Base-by-base conservation (phyloP, 1,140 invertebrate genomes). In the Cherax quadricarinatus region DNA sequence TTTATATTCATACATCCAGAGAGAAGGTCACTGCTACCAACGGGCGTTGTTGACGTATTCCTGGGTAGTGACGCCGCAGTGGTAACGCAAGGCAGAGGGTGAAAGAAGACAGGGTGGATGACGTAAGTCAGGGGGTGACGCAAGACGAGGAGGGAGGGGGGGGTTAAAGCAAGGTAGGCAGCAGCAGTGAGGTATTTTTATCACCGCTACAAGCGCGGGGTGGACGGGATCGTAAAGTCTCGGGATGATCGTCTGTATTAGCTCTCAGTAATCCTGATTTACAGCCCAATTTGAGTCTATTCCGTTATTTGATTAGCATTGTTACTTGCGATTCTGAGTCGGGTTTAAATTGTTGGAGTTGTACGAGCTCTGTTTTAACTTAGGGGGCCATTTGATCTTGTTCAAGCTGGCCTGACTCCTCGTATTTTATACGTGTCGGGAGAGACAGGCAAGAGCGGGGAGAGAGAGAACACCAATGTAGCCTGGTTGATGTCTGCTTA, bases 281-380 rank as follows among this genome's bases (percentile, higher is more conserved):
- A 66, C 62, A 5, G 62, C 62, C 62, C 62, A 66, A 66, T 66
- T 66, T 66, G 62, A 66, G 62, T 66, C 62, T 16, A 66, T 66
- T 66, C 62, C 18, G 62, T 66, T 66, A 66, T 66, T 66, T 66
- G 62, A 66, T 66, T 66, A 66, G 62, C 62, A 66, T 66, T 66
- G 62, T 66, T 66, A 66, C 62, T 16, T 66, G 62, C 18, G 18
- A 18, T 66, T 66, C 62, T 16, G 10, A 66, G 62, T 66, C 16
- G 18, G 62, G 62, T 66, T 66, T 66, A 66, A 66, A 66, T 66
- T 16, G 62, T 66, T 66, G 16, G 62, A 14, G 62, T 5, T 66
- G 62, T 66, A 16, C 18, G 62, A 66, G 62, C 12, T 16, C 4
- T 18, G 62, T 66, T 66, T 66, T 18, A 66, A 5, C 62, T 16